A percentile compares a stretch with the other conserved stretches of the same genome.
phyloP scores from a whole-genome alignment of 1,140 invertebrate species.

The Eumaeus atala region DNA sequence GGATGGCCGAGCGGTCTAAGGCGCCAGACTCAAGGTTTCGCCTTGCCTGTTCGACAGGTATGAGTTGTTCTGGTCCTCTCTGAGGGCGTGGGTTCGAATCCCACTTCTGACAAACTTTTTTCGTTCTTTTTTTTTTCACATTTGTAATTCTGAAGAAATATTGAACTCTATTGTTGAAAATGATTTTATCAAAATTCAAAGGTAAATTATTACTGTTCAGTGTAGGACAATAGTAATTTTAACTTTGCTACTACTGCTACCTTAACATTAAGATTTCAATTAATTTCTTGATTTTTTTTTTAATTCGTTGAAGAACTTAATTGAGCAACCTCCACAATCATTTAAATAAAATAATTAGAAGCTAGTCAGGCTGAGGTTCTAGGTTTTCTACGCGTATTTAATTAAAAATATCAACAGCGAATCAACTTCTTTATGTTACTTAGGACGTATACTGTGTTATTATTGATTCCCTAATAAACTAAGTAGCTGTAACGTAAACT shows the following conservation, averaged over 20 bases:
- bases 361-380: no score
- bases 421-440: no score
- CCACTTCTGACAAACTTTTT: constrained; percentile 86
- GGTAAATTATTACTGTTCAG: neutral
- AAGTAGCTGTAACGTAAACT: no score
- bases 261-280: neutral
- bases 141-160: neutral
- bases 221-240: neutral
- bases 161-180: neutral
- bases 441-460: no score
- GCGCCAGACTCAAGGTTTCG: constrained; percentile 79
- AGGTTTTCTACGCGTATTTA: no score
- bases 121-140: constrained; percentile 30
- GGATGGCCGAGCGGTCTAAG: constrained; percentile 82
- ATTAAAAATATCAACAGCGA: no score
- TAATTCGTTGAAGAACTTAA: no score
- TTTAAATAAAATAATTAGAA: no score
- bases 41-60: constrained; percentile 45
- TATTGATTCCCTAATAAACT: no score
- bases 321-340: no score
- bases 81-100: constrained; percentile 92
- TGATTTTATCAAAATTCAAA: neutral
- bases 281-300: neutral
- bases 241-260: neutral
- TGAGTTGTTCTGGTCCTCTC: constrained; percentile 84